Evolutionary conservation across 2,888 invertebrate species (phyloP).

Genomic region (Hydroisotoma schaefferi): DNA sequence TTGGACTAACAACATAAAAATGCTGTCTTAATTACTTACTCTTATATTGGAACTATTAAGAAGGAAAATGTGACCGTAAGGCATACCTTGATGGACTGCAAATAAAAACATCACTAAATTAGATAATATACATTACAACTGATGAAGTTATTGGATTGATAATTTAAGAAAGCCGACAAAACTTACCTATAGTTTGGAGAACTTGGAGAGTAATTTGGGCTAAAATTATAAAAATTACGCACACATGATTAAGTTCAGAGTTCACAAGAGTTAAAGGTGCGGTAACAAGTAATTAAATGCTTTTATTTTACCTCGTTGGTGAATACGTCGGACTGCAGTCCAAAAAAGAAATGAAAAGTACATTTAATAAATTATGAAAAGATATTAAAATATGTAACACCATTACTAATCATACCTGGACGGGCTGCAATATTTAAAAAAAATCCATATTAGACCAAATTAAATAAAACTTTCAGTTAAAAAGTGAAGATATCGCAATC

Average conservation of each 20-base stretch:
- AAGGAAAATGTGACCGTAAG: background rate
- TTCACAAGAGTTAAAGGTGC: too few species aligned
- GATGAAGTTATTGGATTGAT: too few species aligned
- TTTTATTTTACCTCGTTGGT: background rate
- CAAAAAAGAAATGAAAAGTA: background rate
- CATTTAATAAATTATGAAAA: too few species aligned
- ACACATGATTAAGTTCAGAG: too few species aligned
- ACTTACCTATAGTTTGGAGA: constrained; percentile 45
- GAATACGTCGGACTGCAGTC: constrained; percentile 4
- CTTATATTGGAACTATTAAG: background rate
- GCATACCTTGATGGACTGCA: constrained; percentile 4
- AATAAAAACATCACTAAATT: background rate
- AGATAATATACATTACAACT: background rate
- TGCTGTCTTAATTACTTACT: background rate
- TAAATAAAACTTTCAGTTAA: background rate
- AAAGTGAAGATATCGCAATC: background rate
- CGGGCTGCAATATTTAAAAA: constrained; percentile 7
- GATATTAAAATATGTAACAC: too few species aligned
- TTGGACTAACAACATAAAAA: constrained; percentile 40
- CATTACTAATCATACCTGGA: constrained; percentile 8
- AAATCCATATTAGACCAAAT: background rate
- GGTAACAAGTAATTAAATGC: background rate
- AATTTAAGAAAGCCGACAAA: background rate
- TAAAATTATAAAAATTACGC: background rate
- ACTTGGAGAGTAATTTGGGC: constrained; percentile 25